Evolutionary conservation across 2,113 vertebrate species (phyloP), one percentile per base, ranked within the genome.

Genomic region (Anolis carolinensis): DNA sequence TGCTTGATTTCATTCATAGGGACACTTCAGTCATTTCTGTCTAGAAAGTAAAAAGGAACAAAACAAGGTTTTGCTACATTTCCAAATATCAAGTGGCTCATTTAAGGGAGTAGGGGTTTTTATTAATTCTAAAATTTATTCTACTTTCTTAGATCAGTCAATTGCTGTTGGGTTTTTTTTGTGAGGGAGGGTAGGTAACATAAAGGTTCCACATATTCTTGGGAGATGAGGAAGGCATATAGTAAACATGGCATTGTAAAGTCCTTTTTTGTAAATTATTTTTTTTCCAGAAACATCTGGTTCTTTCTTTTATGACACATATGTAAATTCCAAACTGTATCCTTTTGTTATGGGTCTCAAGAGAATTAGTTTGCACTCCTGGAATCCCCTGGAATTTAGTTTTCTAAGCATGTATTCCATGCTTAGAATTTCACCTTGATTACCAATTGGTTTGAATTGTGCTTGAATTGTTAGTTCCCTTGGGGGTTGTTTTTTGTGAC

Each of bases 311-410:
- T 65, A 32, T 63, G 25, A 65, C 75, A 75, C 30, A 13, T 75
- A 83, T 32, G 55, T 65, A 50, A 65, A 84, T 65, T 84, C 36
- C 65, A 65, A 30, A 1, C 52, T 83, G 20, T 6, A 30, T 48
- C 52, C 5, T 83, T 63, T 83, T 84, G 21, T 75, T 83, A 36
- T 65, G 20, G 36, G 36, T 48, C 73, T 21, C 32, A 82, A 25
- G 11, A 75, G 75, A 32, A 65, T 84, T 84, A 75, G 7, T 30
- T 74, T 67, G 82, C 39, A n/a, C 52, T 65, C 36, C 30, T 84
- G 32, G 30, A 75, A 6, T 39, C 18, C 30, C n/a, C 8, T 14
- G 7, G 27, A 25, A n/a, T n/a, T 18, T 62, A 25, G 23, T 23
- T 44, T 44, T 65, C 72, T 75, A 65, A 63, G 59, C 73, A 30